Conservation (phyloP, 2,113 vertebrate genomes). For the Solenodon paradoxus region DNA sequence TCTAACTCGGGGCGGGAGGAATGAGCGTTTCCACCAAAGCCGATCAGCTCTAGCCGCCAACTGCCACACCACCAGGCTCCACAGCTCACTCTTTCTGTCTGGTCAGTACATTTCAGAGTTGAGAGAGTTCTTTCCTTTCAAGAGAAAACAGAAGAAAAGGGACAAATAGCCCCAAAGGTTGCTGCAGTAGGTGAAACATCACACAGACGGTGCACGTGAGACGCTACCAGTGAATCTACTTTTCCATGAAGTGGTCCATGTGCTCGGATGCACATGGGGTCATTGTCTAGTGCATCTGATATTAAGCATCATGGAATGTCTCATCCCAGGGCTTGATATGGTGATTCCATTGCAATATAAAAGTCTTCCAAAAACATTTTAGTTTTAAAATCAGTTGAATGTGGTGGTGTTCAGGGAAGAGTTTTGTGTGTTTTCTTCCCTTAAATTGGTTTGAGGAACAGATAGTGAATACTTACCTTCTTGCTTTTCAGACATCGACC, state of each 20-base stretch:
- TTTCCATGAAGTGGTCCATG: background rate
- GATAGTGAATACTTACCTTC: background rate
- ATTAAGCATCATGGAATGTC: background rate
- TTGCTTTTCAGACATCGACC: background rate
- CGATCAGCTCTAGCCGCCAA: too few species aligned
- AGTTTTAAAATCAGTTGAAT: background rate
- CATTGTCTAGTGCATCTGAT: background rate
- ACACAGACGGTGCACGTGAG: background rate
- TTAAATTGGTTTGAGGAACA: background rate
- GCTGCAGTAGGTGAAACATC: background rate
- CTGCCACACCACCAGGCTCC: background rate
- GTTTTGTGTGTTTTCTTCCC: background rate
- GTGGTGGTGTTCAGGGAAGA: background rate
- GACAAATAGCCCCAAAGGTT: background rate
- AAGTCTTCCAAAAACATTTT: background rate
- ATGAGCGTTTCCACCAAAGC: rapidly evolving
- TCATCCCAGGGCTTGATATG: background rate
- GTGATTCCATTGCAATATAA: background rate
- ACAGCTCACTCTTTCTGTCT: background rate
- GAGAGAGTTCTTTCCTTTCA: background rate
- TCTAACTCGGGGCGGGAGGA: rapidly evolving
- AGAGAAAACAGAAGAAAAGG: background rate
- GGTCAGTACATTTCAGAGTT: background rate
- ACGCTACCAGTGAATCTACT: background rate
- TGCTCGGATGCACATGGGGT: too few species aligned